Conservation (phyloP, 2,797 vertebrate species). For the Brachyalestes nurse region DNA sequence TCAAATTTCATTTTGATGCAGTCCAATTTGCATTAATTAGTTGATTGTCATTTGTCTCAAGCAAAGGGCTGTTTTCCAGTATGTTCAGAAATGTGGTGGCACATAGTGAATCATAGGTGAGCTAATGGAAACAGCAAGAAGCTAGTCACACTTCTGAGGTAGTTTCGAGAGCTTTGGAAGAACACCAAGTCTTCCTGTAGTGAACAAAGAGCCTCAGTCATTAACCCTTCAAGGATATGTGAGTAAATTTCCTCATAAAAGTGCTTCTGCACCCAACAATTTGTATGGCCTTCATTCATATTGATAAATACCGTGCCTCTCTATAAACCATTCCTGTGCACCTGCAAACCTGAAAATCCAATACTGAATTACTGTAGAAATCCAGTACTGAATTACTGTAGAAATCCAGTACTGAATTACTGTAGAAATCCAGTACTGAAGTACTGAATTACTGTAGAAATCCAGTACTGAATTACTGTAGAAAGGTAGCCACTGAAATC, state of each 20-base stretch:
- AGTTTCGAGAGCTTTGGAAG: constrained; percentile 2
- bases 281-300: neutral
- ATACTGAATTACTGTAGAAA: neutral
- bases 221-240: neutral
- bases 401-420: too few relatives aligned
- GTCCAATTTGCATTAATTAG: neutral
- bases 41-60: neutral
- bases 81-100: neutral
- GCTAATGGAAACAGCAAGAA: neutral
- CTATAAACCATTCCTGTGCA: neutral
- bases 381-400: too few relatives aligned
- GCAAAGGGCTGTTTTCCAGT: constrained; percentile 15
- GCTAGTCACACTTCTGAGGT: neutral
- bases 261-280: neutral
- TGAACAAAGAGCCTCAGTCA: neutral
- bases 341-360: neutral
- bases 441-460: too few relatives aligned
- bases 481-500: neutral
- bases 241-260: neutral
- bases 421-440: too few relatives aligned
- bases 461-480: neutral
- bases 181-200: neutral
- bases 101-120: neutral
- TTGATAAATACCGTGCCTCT: neutral
- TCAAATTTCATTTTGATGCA: constrained; percentile 3